Conservation (phyloP, 2,113 vertebrate species). For the Melanotaenia duboulayi region DNA sequence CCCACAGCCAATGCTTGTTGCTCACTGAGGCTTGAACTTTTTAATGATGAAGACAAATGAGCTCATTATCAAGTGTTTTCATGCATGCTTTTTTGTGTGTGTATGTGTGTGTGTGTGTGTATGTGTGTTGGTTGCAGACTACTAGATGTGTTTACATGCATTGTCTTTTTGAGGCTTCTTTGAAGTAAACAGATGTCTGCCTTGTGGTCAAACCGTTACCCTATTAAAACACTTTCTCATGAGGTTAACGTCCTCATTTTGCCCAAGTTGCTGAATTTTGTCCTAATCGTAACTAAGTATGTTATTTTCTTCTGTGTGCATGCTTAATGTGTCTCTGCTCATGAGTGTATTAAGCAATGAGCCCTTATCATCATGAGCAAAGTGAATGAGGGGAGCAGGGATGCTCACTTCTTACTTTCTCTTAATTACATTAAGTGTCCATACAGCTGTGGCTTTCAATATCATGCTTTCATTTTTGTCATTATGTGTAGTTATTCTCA, state of each 20-base stretch:
- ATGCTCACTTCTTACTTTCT: slow-evolving; percentile 28
- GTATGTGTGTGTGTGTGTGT: slow-evolving; percentile 1
- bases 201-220: slow-evolving; percentile 51
- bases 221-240: slow-evolving; percentile 47
- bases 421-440: slow-evolving; percentile 60
- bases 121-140: not conserved
- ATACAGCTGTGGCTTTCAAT: slow-evolving; percentile 42
- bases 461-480: slow-evolving; percentile 44
- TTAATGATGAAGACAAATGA: slow-evolving; percentile 75
- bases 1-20: slow-evolving; percentile 23
- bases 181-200: not conserved
- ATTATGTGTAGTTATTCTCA: slow-evolving; percentile 47
- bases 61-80: slow-evolving; percentile 65
- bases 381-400: slow-evolving; percentile 1
- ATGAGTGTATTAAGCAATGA: slow-evolving; percentile 25
- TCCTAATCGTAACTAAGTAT: slow-evolving; percentile 2
- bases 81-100: slow-evolving; percentile 4
- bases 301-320: slow-evolving; percentile 1
- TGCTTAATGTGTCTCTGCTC: not conserved
- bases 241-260: slow-evolving; percentile 71
- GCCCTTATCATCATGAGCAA: slow-evolving; percentile 19
- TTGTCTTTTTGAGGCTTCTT: not conserved
- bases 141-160: slow-evolving; percentile 1
- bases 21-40: slow-evolving; percentile 57
- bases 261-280: slow-evolving; percentile 31